Percentiles rank a stretch among this genome's conserved stretches.
Evolutionary conservation across 2,888 invertebrate species (phyloP).

Genomic region (Eristalis pertinax): DNA sequence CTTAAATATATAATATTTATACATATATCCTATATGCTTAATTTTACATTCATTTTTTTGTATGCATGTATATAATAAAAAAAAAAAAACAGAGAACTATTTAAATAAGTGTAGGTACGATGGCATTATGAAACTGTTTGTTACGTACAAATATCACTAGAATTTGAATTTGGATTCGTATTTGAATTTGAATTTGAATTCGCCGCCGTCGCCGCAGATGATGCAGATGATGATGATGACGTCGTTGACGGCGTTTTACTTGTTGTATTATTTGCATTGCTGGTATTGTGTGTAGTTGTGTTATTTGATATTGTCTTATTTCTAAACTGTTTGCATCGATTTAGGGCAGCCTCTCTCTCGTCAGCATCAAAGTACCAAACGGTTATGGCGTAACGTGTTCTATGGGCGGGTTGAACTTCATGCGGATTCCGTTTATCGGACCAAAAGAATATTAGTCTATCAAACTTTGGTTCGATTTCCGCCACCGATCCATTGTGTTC

Average conservation of each 20-base stretch:
- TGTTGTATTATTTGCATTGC: constrained; percentile 22
- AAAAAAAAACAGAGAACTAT: constrained; percentile 31
- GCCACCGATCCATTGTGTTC: constrained; percentile 92
- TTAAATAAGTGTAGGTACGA: constrained; percentile 73
- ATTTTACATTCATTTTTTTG: constrained; percentile 17
- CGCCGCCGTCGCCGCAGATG: constrained; percentile 46
- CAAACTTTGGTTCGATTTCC: constrained; percentile 95
- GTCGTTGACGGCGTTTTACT: constrained; percentile 22
- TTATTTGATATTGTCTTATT: constrained; percentile 52
- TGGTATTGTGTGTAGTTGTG: constrained; percentile 3
- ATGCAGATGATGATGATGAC: constrained; percentile 64
- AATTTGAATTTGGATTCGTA: constrained; percentile 75
- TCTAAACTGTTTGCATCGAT: constrained; percentile 75
- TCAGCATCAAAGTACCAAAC: constrained; percentile 95
- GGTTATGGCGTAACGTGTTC: constrained; percentile 94
- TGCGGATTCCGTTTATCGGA: constrained; percentile 98
- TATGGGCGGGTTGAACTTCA: constrained; percentile 96
- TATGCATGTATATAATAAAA: constrained; percentile 12
- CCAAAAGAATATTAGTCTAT: constrained; percentile 98
- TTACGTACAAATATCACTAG: constrained; percentile 79
- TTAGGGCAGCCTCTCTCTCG: constrained; percentile 88
- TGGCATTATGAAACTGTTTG: constrained; percentile 73
- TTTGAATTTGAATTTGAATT: constrained; percentile 74
- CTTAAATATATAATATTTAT: constrained; percentile 55
- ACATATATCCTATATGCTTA: constrained; percentile 16